Evolutionary conservation across 2,888 invertebrate species (phyloP).

Genomic region (Heterodera filipjevi): DNA sequence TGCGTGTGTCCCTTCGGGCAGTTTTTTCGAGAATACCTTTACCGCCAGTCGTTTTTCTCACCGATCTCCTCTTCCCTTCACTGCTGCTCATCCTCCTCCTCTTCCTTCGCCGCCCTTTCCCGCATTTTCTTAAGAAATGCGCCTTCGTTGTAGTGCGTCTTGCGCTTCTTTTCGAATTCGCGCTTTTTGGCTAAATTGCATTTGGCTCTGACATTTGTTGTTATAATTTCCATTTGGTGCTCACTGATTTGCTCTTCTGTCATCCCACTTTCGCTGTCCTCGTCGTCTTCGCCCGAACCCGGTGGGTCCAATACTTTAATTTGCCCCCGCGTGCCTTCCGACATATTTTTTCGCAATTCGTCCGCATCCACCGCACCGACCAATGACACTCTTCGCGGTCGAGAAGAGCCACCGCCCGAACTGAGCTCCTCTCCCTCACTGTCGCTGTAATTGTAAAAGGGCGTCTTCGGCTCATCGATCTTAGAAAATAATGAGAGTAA

Average conservation of each 20-base stretch:
- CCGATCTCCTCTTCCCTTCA: not conserved
- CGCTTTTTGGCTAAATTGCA: constrained; percentile 51
- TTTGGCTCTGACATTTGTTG: not conserved
- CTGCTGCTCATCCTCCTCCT: constrained; percentile 72
- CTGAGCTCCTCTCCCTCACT: constrained; percentile 63
- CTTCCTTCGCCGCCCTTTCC: constrained; percentile 82
- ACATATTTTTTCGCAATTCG: constrained; percentile 43
- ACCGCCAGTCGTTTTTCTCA: not conserved
- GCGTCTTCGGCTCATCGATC: constrained; percentile 91
- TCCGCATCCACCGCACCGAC: constrained; percentile 59
- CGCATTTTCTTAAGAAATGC: constrained; percentile 89
- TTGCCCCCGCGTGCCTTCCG: constrained; percentile 26
- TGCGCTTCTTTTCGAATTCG: constrained; percentile 85
- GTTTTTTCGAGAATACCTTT: not conserved
- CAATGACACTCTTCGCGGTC: constrained; percentile 56
- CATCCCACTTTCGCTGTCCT: constrained; percentile 51
- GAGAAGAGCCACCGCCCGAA: constrained; percentile 19
- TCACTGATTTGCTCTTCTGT: constrained; percentile 55
- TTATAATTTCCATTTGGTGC: not conserved
- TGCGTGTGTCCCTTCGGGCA: too few species aligned
- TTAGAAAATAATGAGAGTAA: constrained; percentile 34
- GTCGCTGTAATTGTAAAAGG: constrained; percentile 72
- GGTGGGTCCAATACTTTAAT: constrained; percentile 33
- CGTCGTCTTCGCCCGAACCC: constrained; percentile 44
- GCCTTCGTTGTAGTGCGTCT: constrained; percentile 96